Conservation (phyloP, 2,888 invertebrate genomes). For the Pristionchus maxplancki region DNA sequence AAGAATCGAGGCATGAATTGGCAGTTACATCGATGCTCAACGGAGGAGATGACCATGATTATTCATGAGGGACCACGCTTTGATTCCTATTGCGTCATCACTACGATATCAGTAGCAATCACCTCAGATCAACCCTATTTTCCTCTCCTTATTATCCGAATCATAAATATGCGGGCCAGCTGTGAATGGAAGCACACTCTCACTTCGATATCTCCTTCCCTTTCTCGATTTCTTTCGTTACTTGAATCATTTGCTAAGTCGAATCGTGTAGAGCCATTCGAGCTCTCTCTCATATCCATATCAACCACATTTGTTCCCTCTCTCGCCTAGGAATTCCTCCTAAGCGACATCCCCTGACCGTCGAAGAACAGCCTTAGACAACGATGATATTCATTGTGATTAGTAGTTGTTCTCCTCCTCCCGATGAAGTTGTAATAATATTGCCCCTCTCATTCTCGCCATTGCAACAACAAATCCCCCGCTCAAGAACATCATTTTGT, state of each 20-base stretch:
- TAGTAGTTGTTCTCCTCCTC: conserved; percentile 5
- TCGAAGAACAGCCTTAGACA: conserved; percentile 30
- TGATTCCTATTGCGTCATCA: background rate
- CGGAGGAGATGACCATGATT: conserved; percentile 59
- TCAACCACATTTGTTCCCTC: background rate
- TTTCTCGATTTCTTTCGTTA: conserved; percentile 45
- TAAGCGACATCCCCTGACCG: background rate
- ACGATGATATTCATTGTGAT: conserved; percentile 26
- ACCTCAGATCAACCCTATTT: conserved; percentile 37
- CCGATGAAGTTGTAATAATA: background rate
- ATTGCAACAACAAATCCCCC: conserved; percentile 13
- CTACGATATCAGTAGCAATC: conserved; percentile 4
- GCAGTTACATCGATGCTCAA: conserved; percentile 65
- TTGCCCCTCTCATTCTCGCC: conserved; percentile 34
- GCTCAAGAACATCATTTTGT: conserved; percentile 8
- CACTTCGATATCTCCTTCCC: conserved; percentile 12
- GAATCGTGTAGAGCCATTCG: background rate
- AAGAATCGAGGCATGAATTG: conserved; percentile 64
- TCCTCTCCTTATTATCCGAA: conserved; percentile 32
- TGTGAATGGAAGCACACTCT: conserved; percentile 17
- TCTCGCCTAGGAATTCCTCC: background rate
- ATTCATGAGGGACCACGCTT: conserved; percentile 15
- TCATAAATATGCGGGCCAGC: conserved; percentile 22
- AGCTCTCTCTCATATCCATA: background rate
- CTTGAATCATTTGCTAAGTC: conserved; percentile 24